A percentile compares a stretch with the other conserved stretches of the same genome.
These are phyloP conservation scores for Crocuta crocuta DNA, from an alignment of 2,113 vertebrate species.

Conservation along the genomic window DNA sequence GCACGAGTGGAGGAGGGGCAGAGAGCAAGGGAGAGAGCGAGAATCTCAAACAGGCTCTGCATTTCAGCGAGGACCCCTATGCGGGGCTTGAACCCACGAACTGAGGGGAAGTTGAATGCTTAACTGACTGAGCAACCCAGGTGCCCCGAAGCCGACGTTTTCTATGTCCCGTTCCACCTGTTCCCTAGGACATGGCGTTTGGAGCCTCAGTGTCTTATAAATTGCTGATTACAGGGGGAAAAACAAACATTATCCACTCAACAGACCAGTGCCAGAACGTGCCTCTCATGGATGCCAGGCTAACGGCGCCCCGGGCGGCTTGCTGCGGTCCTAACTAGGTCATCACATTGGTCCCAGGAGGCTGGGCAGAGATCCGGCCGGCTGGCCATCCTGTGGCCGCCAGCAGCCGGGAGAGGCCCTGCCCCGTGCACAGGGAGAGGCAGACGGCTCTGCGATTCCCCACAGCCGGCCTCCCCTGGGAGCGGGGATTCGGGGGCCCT, in stretches of 20 bases:
- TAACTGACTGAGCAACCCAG: no score
- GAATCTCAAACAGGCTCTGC: no score
- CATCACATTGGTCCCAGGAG: fast-evolving
- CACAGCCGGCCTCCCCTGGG: fast-evolving
- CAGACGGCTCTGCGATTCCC: not conserved
- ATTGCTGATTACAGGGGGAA: conserved; percentile 58
- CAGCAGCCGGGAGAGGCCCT: not conserved
- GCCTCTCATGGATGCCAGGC: conserved; percentile 35
- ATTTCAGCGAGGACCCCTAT: no score
- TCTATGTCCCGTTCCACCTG: not conserved
- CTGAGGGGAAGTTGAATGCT: no score
- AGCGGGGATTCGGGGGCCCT: not conserved
- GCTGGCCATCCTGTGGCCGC: fast-evolving
- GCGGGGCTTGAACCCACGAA: no score
- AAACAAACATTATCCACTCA: conserved; percentile 39
- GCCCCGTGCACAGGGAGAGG: fast-evolving
- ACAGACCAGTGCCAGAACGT: not conserved
- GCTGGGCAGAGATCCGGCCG: not conserved
- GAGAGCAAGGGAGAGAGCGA: no score
- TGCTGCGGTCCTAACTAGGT: not conserved
- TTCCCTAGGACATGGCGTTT: not conserved
- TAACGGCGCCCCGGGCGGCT: conserved; percentile 36
- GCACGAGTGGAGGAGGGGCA: no score
- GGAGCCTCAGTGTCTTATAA: not conserved
- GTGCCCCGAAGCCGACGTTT: not conserved